Evolutionary conservation across 2,113 vertebrate species (phyloP).

Genomic region (Lutjanus erythropterus): DNA sequence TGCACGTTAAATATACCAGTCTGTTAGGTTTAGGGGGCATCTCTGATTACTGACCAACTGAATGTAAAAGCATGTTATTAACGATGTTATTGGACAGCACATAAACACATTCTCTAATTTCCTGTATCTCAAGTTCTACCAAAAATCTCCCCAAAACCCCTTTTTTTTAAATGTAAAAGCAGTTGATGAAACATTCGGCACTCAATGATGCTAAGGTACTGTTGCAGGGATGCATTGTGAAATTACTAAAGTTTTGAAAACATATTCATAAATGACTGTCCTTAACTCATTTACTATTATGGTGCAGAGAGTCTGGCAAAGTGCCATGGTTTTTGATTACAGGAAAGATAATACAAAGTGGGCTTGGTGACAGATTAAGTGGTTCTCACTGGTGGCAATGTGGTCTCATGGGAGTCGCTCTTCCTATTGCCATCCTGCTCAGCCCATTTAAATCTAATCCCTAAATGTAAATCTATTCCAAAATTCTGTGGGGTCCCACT

Average conservation of each 20-base stretch:
- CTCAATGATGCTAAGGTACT: background rate
- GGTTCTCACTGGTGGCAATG: conserved; percentile 50
- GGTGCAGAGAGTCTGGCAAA: conserved; percentile 37
- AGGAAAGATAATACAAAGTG: conserved; percentile 64
- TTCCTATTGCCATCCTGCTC: conserved; percentile 34
- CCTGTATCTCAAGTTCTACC: background rate
- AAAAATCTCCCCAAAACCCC: background rate
- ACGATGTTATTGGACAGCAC: background rate
- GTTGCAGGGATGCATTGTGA: background rate
- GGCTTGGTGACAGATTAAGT: conserved; percentile 60
- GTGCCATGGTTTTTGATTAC: conserved; percentile 62
- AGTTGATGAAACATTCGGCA: background rate
- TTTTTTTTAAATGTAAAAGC: background rate
- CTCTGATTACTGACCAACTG: background rate
- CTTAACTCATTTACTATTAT: conserved; percentile 48
- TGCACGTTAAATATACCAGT: background rate
- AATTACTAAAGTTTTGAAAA: background rate
- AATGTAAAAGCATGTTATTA: background rate
- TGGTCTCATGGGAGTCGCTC: conserved; percentile 50
- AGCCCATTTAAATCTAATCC: conserved; percentile 46
- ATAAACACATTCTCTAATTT: conserved; percentile 1
- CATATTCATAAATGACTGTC: conserved; percentile 1
- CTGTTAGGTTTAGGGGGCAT: background rate
- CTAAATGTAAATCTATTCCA: conserved; percentile 29
- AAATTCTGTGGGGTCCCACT: conserved; percentile 17